Conservation (phyloP, 1,140 invertebrate species). For the Pectinophora gossypiella region DNA sequence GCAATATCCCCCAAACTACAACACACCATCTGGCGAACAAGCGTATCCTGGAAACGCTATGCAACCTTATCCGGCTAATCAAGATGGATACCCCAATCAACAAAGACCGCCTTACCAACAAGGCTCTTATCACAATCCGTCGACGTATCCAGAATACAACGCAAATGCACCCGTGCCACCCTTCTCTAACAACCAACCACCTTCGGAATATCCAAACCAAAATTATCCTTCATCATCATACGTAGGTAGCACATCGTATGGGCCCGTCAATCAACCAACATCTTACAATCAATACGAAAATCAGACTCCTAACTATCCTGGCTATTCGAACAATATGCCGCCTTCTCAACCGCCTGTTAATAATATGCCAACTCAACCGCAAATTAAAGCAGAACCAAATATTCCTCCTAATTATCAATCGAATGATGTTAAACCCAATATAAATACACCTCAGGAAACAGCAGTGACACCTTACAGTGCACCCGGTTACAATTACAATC, state of each 20-base stretch:
- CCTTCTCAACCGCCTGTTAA: constrained; percentile 23
- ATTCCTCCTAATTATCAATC: constrained; percentile 27
- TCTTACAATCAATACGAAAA: constrained; percentile 56
- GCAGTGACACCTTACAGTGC: constrained; percentile 27
- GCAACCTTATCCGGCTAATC: constrained; percentile 31
- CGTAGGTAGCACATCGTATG: constrained; percentile 32
- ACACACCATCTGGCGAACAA: constrained; percentile 23
- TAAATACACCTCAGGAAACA: constrained; percentile 19
- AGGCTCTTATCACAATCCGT: constrained; percentile 24
- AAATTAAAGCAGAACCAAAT: constrained; percentile 34
- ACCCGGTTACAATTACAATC: constrained; percentile 38
- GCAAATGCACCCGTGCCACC: constrained; percentile 34
- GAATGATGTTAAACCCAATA: constrained; percentile 34
- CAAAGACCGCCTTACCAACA: constrained; percentile 36
- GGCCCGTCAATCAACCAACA: constrained; percentile 26
- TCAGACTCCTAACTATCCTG: constrained; percentile 47
- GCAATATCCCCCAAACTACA: constrained; percentile 48
- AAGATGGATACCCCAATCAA: constrained; percentile 45
- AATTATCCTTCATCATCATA: constrained; percentile 36
- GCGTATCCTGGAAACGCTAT: constrained; percentile 22
- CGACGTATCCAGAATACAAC: constrained; percentile 52
- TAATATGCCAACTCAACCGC: constrained; percentile 16
- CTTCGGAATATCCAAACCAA: constrained; percentile 36
- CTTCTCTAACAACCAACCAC: constrained; percentile 32
- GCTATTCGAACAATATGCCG: constrained; percentile 42